Evolutionary conservation across 2,797 vertebrate genomes (phyloP).

Genomic region (Labroides dimidiatus): DNA sequence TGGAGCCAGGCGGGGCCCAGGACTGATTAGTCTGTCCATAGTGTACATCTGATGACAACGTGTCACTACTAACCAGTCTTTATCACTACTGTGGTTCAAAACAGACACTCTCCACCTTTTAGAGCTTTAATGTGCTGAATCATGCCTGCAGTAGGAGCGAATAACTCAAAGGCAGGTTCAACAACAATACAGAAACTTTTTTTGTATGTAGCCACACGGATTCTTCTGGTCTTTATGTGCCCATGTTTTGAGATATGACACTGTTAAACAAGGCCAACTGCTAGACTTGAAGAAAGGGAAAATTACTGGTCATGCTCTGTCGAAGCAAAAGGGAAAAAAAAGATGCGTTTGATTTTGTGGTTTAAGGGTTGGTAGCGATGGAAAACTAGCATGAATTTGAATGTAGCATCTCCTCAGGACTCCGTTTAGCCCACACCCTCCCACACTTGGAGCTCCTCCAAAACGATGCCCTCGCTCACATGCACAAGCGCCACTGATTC

Average conservation of each 20-base stretch:
- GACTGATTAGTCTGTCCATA: slow-evolving; percentile 53
- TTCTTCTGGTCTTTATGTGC: slow-evolving; percentile 20
- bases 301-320: neutral
- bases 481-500: no score
- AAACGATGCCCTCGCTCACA: no score
- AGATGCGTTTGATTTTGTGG: no score
- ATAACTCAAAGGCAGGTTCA: slow-evolving; percentile 19
- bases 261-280: neutral
- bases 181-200: slow-evolving; percentile 4
- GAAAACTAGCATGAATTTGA: no score
- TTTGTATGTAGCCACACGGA: neutral
- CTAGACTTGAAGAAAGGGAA: neutral
- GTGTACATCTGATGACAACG: slow-evolving; percentile 16
- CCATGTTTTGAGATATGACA: slow-evolving; percentile 7
- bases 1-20: slow-evolving; percentile 34
- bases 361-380: no score
- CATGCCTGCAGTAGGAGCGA: slow-evolving; percentile 33
- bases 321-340: neutral
- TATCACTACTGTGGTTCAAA: slow-evolving; percentile 29
- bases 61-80: slow-evolving; percentile 40
- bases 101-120: slow-evolving; percentile 15
- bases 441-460: no score
- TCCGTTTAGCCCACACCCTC: no score
- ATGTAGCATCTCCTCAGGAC: no score
- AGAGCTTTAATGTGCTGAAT: slow-evolving; percentile 23